phyloP scores from a whole-genome alignment of 2,888 invertebrate species.

The Tetragonula carbonaria region DNA sequence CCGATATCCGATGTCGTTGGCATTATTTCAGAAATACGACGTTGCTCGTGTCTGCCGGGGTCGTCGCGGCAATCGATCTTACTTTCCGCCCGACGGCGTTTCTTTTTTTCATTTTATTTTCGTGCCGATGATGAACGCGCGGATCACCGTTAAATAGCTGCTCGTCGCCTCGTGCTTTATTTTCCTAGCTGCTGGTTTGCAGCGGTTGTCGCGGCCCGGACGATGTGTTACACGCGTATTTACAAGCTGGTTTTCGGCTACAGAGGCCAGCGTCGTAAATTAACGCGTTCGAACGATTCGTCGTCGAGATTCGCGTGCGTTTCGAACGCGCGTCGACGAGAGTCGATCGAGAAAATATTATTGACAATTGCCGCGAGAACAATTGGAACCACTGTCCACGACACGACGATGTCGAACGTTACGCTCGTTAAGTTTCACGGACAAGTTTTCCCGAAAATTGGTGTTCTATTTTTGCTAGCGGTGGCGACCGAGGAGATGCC shows the following conservation, averaged over 20 bases:
- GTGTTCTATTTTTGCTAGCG: conserved; percentile 32
- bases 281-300: too few species aligned
- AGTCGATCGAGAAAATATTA: not conserved
- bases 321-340: not conserved
- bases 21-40: conserved; percentile 57
- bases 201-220: not conserved
- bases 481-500: conserved; percentile 8
- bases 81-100: conserved; percentile 36
- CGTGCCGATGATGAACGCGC: conserved; percentile 57
- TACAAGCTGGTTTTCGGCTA: conserved; percentile 10
- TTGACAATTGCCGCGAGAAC: conserved; percentile 9
- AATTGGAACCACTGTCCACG: conserved; percentile 21
- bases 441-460: conserved; percentile 37
- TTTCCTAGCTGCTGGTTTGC: not conserved
- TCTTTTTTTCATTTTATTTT: conserved; percentile 59
- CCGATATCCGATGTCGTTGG: conserved; percentile 58
- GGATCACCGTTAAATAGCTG: conserved; percentile 30
- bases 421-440: conserved; percentile 24
- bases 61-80: conserved; percentile 60
- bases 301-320: too few species aligned
- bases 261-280: not conserved
- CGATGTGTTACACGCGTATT: conserved; percentile 20
- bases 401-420: not conserved
- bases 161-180: conserved; percentile 10
- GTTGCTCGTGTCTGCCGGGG: conserved; percentile 23